Evolutionary conservation across 2,888 invertebrate species (phyloP), one percentile per base, ranked within the genome.

Genomic region (Melangyna quadrimaculata): DNA sequence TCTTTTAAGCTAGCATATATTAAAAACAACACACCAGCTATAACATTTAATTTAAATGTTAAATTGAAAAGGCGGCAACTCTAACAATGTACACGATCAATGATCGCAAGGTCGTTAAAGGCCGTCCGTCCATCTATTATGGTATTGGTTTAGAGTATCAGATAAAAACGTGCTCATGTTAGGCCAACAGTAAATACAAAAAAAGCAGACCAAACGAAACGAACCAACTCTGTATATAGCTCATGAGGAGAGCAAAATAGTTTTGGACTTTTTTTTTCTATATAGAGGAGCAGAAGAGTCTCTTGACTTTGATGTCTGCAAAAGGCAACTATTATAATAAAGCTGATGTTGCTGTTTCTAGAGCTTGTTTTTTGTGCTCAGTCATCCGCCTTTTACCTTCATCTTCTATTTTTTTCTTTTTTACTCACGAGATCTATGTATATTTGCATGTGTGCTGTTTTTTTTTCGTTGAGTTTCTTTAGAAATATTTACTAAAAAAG

Each of bases 91-190:
- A 17, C 61, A 73, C 71, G 75, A 71, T 75, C 86, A 77, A 48
- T 57, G 73, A 78, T 86, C 74, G 87, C 87, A 87, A 87, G 87
- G 87, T 87, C 87, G 87, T 87, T 87, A 87, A 82, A 87, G 87
- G 87, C 87, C 87, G 87, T 87, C 82, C 78, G 70, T 86, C 65
- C 65, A 65, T 74, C 63, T 80, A 53, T 67, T 37, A 40, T 61
- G 3, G 67, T 57, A 35, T 22, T 67, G 55, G 70, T 74, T n/a
- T 63, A 51, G 43, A 61, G 75, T 80, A 75, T 80, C 82, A 63
- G 61, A 75, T 74, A 80, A 79, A 84, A 80, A 84, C 80, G 84
- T 84, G 84, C 80, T 75, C 61, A 55, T 79, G 74, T 78, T 63
- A 65, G 79, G 37, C 70, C 70, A 70, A 78, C 72, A 82, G 59